These are phyloP conservation scores for Ormyrus thymus DNA, from an alignment of 2,888 invertebrate species.

Conservation along the genomic window DNA sequence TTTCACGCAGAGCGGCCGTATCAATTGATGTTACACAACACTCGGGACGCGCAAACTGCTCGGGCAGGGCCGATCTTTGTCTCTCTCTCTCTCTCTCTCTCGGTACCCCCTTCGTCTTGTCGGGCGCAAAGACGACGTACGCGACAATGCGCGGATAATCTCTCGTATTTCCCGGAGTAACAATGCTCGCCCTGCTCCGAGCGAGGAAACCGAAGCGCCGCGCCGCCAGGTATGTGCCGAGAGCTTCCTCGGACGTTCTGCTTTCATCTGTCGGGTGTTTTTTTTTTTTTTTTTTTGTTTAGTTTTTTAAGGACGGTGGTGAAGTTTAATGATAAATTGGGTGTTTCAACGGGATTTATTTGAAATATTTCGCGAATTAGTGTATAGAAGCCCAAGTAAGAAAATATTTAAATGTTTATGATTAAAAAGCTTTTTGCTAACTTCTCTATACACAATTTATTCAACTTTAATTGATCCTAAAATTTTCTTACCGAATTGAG, in stretches of 20 bases:
- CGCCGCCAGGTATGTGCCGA: constrained; percentile 24
- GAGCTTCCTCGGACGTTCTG: not conserved
- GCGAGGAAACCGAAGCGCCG: constrained; percentile 15
- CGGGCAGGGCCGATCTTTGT: constrained; percentile 36
- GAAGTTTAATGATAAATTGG: no score
- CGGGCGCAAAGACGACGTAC: not conserved
- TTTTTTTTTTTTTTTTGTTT: no score
- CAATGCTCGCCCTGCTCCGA: constrained; percentile 48
- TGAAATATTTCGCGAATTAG: no score
- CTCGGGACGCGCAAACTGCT: constrained; percentile 22
- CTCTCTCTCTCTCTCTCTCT: constrained; percentile 10
- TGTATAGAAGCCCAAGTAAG: no score
- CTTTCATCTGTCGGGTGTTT: not conserved
- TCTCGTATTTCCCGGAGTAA: constrained; percentile 59
- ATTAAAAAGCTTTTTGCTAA: no score
- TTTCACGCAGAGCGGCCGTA: constrained; percentile 3
- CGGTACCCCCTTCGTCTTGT: constrained; percentile 40
- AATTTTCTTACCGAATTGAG: no score
- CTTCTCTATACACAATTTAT: no score
- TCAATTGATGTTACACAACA: constrained; percentile 51
- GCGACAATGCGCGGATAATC: constrained; percentile 65
- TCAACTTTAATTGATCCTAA: no score
- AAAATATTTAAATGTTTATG: no score
- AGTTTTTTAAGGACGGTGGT: no score
- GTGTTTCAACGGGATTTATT: no score